These are phyloP conservation scores for Mareca strepera DNA, from an alignment of 2,797 vertebrate genomes.

Conservation along the genomic window DNA sequence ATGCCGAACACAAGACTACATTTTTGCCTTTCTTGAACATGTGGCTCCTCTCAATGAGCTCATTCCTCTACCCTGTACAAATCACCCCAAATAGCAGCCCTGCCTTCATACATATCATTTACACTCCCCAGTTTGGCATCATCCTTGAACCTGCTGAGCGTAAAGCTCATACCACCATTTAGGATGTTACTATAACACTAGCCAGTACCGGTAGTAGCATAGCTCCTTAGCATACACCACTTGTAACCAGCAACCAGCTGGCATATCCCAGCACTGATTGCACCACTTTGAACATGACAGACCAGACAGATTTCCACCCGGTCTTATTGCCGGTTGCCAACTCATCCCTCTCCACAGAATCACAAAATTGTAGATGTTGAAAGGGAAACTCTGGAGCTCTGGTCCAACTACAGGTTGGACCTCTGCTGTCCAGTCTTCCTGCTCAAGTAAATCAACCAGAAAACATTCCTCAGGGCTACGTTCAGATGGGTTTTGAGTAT, in stretches of 20 bases:
- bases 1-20: neutral
- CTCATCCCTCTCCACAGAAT: neutral
- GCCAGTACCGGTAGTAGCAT: neutral
- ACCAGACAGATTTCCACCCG: neutral
- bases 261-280: neutral
- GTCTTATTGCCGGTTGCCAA: too few species aligned
- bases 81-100: neutral
- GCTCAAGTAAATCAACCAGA: neutral
- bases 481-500: neutral
- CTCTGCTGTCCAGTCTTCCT: neutral
- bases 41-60: neutral
- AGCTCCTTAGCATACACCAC: neutral
- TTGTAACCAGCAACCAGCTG: neutral
- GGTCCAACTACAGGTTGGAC: neutral
- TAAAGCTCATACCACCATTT: neutral
- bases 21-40: neutral
- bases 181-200: neutral
- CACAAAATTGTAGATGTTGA: neutral
- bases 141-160: neutral
- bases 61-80: neutral
- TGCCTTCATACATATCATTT: neutral
- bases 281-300: neutral
- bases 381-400: neutral
- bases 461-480: neutral
- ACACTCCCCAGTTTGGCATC: neutral